Base-by-base conservation (phyloP, 1,140 invertebrate genomes). In the Psilanteris sp. region DNA sequence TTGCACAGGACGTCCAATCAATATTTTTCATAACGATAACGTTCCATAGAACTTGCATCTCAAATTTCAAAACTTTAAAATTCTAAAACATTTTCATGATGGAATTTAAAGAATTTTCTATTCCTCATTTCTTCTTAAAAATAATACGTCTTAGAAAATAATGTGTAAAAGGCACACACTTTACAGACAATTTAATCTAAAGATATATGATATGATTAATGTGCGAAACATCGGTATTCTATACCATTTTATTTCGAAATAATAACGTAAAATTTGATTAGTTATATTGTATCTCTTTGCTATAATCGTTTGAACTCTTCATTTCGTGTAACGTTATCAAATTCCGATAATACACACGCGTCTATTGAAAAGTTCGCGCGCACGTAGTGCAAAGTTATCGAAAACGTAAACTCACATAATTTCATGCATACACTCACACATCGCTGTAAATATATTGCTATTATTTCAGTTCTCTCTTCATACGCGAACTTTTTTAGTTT, bases 391-490 rank as follows among this genome's bases (percentile, higher is more conserved):
- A 67, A 67, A 67, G 48, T 67, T 67, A 67, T 67, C 41, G 62
- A 41, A 46, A 55, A 54, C 41, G 62, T 55, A 67, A 67, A 46
- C 31, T 54, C 50, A 41, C 50, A 67, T 67, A 67, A 67, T 67
- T 67, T 55, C 29, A 37, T 37, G 22, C 61, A 66, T 41, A 66
- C 48, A 66, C 44, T 46, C 13, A 46, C 50, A 36, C 46, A n/a
- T 34, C 31, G 50, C 46, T 67, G 62, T 55, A 68, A 68, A 68
- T 68, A 68, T 68, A 68, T 68, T 55, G 50, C 50, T 39, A 67
- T 67, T 68, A 55, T 57, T 68, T 68, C 64, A 50, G 52, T n/a
- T n/a, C 13, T 48, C 31, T n/a, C 31, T 20, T 67, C 62, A 32
- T 67, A 26, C 14, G 29, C 48, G 11, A 66, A 66, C 62, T 66